Base-by-base conservation (phyloP, 2,797 vertebrate species). In the Liparis tanakae region DNA sequence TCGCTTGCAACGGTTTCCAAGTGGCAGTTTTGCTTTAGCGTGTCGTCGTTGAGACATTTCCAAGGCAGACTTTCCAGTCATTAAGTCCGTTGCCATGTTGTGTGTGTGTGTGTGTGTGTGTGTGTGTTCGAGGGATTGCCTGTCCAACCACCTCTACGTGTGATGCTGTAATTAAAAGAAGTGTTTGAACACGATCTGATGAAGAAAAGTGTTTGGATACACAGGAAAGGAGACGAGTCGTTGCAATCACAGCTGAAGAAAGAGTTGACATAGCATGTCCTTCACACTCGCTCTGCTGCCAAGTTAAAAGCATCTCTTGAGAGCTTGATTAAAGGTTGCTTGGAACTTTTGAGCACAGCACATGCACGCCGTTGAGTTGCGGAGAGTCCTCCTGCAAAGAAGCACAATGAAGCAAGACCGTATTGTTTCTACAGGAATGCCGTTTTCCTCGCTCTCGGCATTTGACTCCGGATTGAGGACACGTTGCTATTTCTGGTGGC, bases 31-130 rank as follows among this genome's bases (percentile, higher is more conserved):
- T 80, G 79, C 86, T 85, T 72, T 64, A 79, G 85, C 79, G 55
- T 82, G 84, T 89, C 90, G 83, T 74, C 61, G 53, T 86, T 92
- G 91, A 92, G 78, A 57, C 59, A 36, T 86, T 87, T 94, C 91
- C 93, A 93, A 94, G 90, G 84, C 81, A 91, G 90, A 91, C 88
- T 87, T 93, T 91, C 86, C 91, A 85, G 75, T 86, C 81, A 82
- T 86, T 76, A 78, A 85, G 88, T 85, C 88, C 18, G 33, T 81
- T 63, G 76, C 87, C 76, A 48, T 78, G 78, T 87, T n/a, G n/a
- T 30, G 25, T 41, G 10, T 41, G 39, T 41, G 39, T 39, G 6
- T 39, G 37, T 41, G 39, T 84, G 59, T 73, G 83, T 72, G 39
- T 41, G 39, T 41, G 59, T 72, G 84, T 75, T 88, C 70, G 89